These are phyloP conservation scores for Nothoprocta perdicaria DNA, from an alignment of 2,113 vertebrate genomes.

Conservation along the genomic window DNA sequence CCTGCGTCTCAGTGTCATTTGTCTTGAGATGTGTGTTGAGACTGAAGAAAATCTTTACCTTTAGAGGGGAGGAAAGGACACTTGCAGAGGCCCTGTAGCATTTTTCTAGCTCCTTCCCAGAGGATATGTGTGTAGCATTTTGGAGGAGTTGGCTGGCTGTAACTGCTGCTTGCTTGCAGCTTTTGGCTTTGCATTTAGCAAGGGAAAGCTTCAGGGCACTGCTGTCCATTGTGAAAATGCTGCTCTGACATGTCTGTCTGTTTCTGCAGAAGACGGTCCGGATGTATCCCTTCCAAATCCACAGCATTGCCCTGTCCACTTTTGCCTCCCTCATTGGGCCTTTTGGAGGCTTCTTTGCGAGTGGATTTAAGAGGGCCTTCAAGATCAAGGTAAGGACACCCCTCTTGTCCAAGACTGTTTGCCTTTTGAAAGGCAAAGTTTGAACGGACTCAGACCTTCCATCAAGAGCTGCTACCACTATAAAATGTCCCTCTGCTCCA, in stretches of 20 bases:
- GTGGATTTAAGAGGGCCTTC: conserved; percentile 97
- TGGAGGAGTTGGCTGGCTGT: neutral
- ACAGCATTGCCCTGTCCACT: conserved; percentile 94
- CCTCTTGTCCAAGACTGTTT: neutral
- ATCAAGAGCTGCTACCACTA: neutral
- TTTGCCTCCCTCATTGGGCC: conserved; percentile 97
- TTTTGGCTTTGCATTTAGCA: neutral
- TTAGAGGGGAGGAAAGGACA: neutral
- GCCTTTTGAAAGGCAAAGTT: neutral
- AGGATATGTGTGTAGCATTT: neutral
- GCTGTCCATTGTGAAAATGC: rapidly evolving
- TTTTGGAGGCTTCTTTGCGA: conserved; percentile 97
- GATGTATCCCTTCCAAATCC: conserved; percentile 98
- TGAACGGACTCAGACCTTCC: neutral
- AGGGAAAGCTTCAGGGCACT: neutral
- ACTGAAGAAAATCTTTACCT: too few species aligned
- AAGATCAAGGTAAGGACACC: conserved; percentile 91
- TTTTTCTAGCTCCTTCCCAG: neutral
- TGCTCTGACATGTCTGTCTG: neutral
- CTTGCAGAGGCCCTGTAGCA: neutral
- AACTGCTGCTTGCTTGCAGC: too few species aligned
- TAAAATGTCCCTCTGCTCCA: rapidly evolving
- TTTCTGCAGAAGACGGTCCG: conserved; percentile 86
- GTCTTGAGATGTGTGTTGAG: too few species aligned
- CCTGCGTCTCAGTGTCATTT: too few species aligned